Percentiles rank a stretch among this genome's conserved stretches.
Evolutionary conservation across 2,113 vertebrate species (phyloP).

Genomic region (Mohoua ochrocephala): DNA sequence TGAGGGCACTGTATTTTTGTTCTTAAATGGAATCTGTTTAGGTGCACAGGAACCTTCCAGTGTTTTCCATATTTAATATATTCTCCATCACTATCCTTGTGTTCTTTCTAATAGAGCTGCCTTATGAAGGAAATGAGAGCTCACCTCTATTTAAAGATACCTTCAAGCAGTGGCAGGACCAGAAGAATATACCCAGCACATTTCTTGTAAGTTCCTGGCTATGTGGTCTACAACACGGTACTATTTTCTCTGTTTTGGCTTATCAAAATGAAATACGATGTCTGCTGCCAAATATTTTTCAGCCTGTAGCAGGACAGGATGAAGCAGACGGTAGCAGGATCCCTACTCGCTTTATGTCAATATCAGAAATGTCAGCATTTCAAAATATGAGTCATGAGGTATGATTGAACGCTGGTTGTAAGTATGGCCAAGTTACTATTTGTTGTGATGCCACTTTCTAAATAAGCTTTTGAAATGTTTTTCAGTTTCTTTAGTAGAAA

Average conservation of each 20-base stretch:
- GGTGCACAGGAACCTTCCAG: not conserved
- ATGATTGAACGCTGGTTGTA: not conserved
- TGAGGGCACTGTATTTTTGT: not conserved
- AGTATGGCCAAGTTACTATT: not conserved
- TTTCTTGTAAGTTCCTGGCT: conserved; percentile 48
- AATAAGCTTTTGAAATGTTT: not conserved
- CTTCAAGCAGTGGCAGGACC: not conserved
- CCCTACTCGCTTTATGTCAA: conserved; percentile 41
- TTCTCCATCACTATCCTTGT: not conserved
- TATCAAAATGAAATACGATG: not conserved
- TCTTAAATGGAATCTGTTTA: not conserved
- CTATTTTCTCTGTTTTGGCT: not conserved
- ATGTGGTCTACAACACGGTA: not conserved
- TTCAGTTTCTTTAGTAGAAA: not conserved
- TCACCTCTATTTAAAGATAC: not conserved
- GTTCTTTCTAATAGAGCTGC: not conserved
- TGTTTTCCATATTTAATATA: not conserved
- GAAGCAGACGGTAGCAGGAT: not conserved
- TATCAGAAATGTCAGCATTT: conserved; percentile 50
- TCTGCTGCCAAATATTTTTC: conserved; percentile 27
- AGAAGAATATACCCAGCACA: not conserved
- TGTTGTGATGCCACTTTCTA: not conserved
- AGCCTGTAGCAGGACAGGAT: conserved; percentile 55
- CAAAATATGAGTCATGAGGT: conserved; percentile 67
- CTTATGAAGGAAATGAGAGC: not conserved